Percentiles rank a stretch among this genome's conserved stretches.
Evolutionary conservation across 2,888 invertebrate genomes (phyloP).

Genomic region (Hyposoter dolosus): DNA sequence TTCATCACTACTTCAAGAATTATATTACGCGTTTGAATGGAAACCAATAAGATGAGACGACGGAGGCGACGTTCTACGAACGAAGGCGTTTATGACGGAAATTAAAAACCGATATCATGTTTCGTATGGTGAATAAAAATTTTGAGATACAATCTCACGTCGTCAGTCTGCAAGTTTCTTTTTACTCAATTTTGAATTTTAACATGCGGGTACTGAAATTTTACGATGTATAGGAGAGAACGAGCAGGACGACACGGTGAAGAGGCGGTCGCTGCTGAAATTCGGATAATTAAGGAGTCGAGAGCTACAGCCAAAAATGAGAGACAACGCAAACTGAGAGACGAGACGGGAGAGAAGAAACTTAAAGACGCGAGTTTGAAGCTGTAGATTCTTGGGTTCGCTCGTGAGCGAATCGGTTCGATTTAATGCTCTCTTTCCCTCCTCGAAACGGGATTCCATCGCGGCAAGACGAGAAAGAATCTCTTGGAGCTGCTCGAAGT

Average conservation of each 20-base stretch:
- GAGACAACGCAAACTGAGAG: slow-evolving; percentile 42
- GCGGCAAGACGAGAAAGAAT: slow-evolving; percentile 41
- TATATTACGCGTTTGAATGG: neutral
- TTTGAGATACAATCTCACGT: neutral
- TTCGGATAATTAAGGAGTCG: slow-evolving; percentile 63
- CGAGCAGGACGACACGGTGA: slow-evolving; percentile 18
- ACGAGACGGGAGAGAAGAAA: slow-evolving; percentile 9
- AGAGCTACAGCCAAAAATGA: slow-evolving; percentile 45
- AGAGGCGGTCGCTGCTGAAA: slow-evolving; percentile 51
- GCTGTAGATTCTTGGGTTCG: slow-evolving; percentile 50
- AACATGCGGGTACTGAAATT: slow-evolving; percentile 15
- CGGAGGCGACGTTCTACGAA: neutral
- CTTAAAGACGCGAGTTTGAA: slow-evolving; percentile 27
- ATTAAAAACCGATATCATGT: neutral
- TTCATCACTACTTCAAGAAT: neutral
- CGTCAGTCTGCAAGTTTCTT: slow-evolving; percentile 2
- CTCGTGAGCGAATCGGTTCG: slow-evolving; percentile 36
- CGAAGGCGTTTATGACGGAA: neutral
- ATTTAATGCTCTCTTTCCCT: slow-evolving; percentile 42
- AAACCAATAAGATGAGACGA: neutral
- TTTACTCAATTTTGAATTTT: neutral
- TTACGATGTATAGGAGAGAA: slow-evolving; percentile 36
- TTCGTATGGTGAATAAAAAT: neutral
- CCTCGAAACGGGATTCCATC: slow-evolving; percentile 61
- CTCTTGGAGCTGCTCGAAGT: slow-evolving; percentile 11